Evolutionary conservation across 2,113 vertebrate species (phyloP), one percentile per base, ranked within the genome.

Genomic region (Saccopteryx leptura): DNA sequence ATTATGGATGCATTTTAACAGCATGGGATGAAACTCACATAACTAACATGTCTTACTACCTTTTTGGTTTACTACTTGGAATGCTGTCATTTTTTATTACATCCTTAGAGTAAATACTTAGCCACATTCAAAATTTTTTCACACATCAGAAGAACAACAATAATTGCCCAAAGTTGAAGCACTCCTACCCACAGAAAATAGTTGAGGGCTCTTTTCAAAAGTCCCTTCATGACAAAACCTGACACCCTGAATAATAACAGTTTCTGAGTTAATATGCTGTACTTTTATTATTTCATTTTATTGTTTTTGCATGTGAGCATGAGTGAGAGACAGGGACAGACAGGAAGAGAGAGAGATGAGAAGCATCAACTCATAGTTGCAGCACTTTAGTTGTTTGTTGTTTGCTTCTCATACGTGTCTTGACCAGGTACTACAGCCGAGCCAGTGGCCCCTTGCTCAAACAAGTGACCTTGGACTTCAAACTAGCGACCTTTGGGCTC

Each of bases 181-280:
- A 50, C 5, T 71, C 2, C 28, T 78, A 28, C 65, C 66, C 23
- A 26, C 50, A 78, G 78, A 12, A 65, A 12, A 61, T 56, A 39
- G 39, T 39, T 39, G 28, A 90, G 33, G 28, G 23, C 56, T 89
- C n/a, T 85, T 93, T 89, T 80, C 56, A 72, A 84, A 78, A 69
- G 9, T 68, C 61, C 31, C 61, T 83, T 83, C 61, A 21, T 71
- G 54, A 52, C 46, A 72, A 58, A 54, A 75, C 50, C 60, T 68
- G 39, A 60, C 21, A 69, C 26, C 68, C 17, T 33, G 33, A 23
- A 28, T 17, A 71, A 54, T 93, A 24, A 46, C 52, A 61, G 15
- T 61, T 95, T 66, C 23, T 71, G 28, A 56, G 71, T 72, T 65
- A 83, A 18, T 71, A 78, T 65, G 46, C 33, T 86, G 3, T 26